Evolutionary conservation across 2,113 vertebrate genomes (phyloP), one percentile per base, ranked within the genome.

Genomic region (Brachypteracias leptosomus): DNA sequence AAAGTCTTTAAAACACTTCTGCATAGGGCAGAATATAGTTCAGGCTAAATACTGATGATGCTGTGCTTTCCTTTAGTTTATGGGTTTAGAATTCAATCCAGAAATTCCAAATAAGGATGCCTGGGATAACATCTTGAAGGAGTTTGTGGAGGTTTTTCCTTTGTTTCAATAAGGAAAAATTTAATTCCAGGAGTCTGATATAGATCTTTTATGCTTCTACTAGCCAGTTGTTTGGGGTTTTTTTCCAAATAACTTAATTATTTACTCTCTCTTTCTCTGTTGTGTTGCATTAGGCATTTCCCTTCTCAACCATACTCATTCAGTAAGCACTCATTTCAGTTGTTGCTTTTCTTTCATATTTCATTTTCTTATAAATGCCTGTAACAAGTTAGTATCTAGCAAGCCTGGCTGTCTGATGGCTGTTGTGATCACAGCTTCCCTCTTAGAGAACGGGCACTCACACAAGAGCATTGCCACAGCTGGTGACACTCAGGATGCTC

Each of bases 381-480:
- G 20, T 1, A 3, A 18, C 24, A 46, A 21, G 28, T 0, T 28
- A 33, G 31, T 31, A 33, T 4, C 35, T 44, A 75, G 26, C 31
- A 6, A 25, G 38, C 0, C 0, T n/a, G 55, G 26, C 73, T 70
- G 46, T 7, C 49, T 51, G n/a, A 7, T 1, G 22, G 52, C 63
- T 75, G 61, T 79, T 76, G 13, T 47, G 19, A 13, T n/a, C 7
- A 2, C 63, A 36, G 61, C 10, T 36, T 36, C 28, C 28, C 52
- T 36, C 40, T 35, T 0, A 15, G 14, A 1, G 1, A 31, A 31
- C 1, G 8, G 40, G 28, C 22, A 3, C 65, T 81, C 29, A 7
- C 7, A 9, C 0, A 0, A 35, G 75, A 29, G 11, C 20, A 0
- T 5, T 65, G 51, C 68, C 21, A n/a, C 28, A 52, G 33, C 21